Base-by-base conservation (phyloP, 1,140 invertebrate species). In the Cryptotermes secundus region DNA sequence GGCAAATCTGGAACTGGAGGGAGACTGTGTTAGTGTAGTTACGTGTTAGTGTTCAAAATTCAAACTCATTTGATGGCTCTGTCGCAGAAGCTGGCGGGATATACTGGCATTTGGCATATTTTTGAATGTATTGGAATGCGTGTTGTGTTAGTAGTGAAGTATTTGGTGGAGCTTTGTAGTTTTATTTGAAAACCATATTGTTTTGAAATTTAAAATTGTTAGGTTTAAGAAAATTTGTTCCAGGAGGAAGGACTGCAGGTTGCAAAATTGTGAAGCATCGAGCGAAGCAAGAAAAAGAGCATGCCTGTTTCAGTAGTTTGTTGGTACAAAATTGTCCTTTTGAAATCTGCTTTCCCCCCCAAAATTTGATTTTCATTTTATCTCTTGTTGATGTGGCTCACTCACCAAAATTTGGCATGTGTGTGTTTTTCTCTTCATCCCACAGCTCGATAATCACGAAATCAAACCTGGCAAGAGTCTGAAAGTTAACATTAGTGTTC, bases 401-500 rank as follows among this genome's bases (percentile, higher is more conserved):
- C 84, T 85, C 84, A 90, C 90, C 89, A 90, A 92, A 91, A 92
- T 92, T 92, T 93, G 92, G 92, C 92, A 93, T 92, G 90, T 92
- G 90, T 92, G 89, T 92, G 89, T 86, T 86, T 92, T 91, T 91
- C 93, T 93, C 91, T 94, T 92, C 91, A 92, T 92, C 94, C 94
- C 95, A 95, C 95, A 97, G 98, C 96, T 98, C 94, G 97, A 99
- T 96, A 98, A 98, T 96, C 95, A 99, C 93, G 98, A 99, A 97
- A 99, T 99, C 95, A 97, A 96, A 95, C 96, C 97, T 92, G 97
- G 97, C 93, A 99, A 99, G 95, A 95, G 95, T 93, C 95, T 99
- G 92, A 99, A 99, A 97, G 97, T 99, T 93, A 99, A 99, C 95
- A 97, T 99, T 95, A 99, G 98, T 92, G 96, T 99, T 94, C 97